phyloP scores from a whole-genome alignment of 2,888 invertebrate genomes.

The Cancer borealis region DNA sequence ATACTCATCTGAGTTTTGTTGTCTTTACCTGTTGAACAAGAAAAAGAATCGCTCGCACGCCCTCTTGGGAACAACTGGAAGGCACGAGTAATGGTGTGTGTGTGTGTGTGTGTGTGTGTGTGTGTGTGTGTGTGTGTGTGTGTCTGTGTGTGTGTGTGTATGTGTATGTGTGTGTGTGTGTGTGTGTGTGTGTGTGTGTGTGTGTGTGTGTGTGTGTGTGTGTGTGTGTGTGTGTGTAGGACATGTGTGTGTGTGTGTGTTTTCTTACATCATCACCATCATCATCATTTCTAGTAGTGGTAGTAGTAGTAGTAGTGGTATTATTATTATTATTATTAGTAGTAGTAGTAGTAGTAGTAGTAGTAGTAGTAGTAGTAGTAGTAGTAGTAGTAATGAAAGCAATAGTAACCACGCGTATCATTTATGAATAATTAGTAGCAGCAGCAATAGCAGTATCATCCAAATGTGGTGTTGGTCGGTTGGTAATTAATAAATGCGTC shows the following conservation, averaged over 20 bases:
- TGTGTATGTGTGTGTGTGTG: not conserved
- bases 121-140: not conserved
- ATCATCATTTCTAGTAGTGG: no score
- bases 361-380: not conserved
- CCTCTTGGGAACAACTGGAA: not conserved
- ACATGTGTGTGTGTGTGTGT: not conserved
- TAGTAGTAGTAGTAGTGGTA: no score
- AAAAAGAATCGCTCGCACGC: no score
- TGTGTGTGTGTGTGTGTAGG: not conserved
- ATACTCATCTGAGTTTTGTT: not conserved
- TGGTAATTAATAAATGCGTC: not conserved
- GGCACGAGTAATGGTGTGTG: no score
- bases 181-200: conserved; percentile 20
- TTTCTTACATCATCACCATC: not conserved
- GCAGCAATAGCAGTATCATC: not conserved
- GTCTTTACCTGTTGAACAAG: not conserved
- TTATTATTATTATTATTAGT: not conserved
- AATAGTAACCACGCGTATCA: not conserved
- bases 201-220: not conserved
- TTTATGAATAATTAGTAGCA: not conserved
- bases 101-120: conserved; percentile 20
- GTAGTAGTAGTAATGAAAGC: not conserved
- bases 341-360: not conserved
- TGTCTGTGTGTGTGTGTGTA: not conserved
- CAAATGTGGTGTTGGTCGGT: not conserved